A percentile compares a stretch with the other conserved stretches of the same genome.
These are phyloP conservation scores for Lanius collurio DNA, from an alignment of 2,113 vertebrate species.

Conservation along the genomic window DNA sequence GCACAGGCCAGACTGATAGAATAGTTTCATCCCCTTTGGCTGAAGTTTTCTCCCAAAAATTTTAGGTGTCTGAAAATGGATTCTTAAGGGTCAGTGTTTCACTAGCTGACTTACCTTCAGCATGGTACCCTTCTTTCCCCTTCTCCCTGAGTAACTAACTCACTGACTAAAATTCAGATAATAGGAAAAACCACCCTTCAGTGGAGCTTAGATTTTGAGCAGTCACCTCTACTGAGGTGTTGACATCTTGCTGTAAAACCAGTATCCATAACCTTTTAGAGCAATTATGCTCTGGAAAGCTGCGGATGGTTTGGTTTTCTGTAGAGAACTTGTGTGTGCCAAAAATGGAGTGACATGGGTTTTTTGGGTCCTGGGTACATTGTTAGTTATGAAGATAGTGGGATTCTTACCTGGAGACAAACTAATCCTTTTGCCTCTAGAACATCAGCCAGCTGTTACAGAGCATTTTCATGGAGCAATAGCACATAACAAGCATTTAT, in stretches of 20 bases:
- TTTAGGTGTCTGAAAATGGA: background rate
- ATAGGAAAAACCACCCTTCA: background rate
- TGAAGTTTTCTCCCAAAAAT: background rate
- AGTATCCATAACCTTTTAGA: background rate
- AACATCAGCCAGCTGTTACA: background rate
- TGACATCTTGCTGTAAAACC: background rate
- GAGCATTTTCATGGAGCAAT: background rate
- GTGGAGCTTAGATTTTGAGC: background rate
- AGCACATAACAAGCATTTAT: background rate
- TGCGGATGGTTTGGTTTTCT: background rate
- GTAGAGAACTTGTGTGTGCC: background rate
- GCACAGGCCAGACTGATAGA: background rate
- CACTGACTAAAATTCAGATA: background rate
- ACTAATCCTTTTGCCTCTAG: background rate
- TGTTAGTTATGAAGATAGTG: background rate
- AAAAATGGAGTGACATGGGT: background rate
- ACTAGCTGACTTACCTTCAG: background rate
- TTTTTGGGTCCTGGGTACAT: background rate
- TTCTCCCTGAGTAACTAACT: background rate
- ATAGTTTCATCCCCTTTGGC: background rate
- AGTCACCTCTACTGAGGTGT: background rate
- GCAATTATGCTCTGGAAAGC: background rate
- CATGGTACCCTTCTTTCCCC: background rate
- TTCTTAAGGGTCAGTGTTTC: background rate
- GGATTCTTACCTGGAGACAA: background rate